Evolutionary conservation across 2,113 vertebrate genomes (phyloP).

Genomic region (Spilogale gracilis): DNA sequence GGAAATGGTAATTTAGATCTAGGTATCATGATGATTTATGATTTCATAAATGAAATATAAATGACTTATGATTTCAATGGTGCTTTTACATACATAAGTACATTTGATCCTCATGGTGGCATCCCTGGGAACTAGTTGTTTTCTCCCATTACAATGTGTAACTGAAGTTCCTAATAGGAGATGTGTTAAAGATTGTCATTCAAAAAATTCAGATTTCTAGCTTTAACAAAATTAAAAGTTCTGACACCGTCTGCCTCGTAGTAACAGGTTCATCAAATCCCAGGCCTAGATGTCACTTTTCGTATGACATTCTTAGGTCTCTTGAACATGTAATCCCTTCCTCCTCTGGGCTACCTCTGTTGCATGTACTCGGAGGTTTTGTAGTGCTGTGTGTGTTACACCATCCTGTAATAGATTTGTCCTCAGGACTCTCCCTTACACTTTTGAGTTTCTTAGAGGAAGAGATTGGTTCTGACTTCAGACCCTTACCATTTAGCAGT

Average conservation of each 20-base stretch:
- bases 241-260: neutral
- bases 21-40: neutral
- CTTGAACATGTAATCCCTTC: neutral
- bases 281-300: neutral
- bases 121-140: neutral
- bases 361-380: neutral
- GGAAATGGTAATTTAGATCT: neutral
- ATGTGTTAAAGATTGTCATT: neutral
- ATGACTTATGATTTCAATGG: neutral
- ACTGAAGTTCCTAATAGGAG: neutral
- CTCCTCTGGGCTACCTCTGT: neutral
- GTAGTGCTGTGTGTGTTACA: neutral
- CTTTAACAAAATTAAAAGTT: conserved; percentile 13
- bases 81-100: neutral
- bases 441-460: neutral
- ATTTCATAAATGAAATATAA: no score
- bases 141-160: neutral
- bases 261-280: neutral
- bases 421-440: neutral
- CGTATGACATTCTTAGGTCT: neutral
- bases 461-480: neutral
- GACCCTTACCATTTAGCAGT: neutral
- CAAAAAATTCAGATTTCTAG: neutral
- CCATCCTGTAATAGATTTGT: neutral
- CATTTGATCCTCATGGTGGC: neutral